Base-by-base conservation (phyloP, 2,113 vertebrate genomes). In the Ceuthmochares aereus region DNA sequence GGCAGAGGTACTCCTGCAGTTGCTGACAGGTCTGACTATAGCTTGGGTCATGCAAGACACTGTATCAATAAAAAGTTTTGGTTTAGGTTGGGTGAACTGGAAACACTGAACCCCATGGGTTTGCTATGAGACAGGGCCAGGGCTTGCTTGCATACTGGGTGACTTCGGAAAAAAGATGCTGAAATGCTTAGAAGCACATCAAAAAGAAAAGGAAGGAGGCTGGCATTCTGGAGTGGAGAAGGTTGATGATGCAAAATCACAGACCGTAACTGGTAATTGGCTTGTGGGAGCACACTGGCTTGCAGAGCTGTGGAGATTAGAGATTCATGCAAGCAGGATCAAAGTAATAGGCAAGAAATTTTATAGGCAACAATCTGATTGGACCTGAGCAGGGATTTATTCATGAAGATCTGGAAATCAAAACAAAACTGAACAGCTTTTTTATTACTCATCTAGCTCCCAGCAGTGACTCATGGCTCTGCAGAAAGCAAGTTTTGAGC, bases 361-460 rank as follows among this genome's bases (percentile, higher is more conserved):
- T 84, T 58, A 54, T 13, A 72, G 43, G 36, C 43, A 74, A 42
- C 51, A 42, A 40, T 86, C 16, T 86, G 75, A 90, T 49, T 94
- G 83, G 93, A 64, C 51, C 30, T 37, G 68, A 93, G 56, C 34
- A 59, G 56, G 40, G 47, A 81, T 93, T 94, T 90, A 81, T 90
- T 82, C 3, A 68, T 72, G 79, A 90, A 73, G 72, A 58, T 81
- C 90, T 90, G 88, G 63, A 96, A 95, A 87, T 78, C 88, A 72
- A 92, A 84, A 6, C 64, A 89, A 78, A 91, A 64, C 37, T 14
- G 83, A 93, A 78, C 83, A 89, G 86, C 69, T 93, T 96, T 96
- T 85, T 67, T 84, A 69, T 84, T 94, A 66, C 89, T 54, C 74
- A 49, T 82, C 73, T 45, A 73, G 43, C 54, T 89, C 76, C 75